Percentiles rank a stretch among this genome's conserved stretches.
phyloP scores from a whole-genome alignment of 2,113 vertebrate genomes.

The Trematocara variabile region DNA sequence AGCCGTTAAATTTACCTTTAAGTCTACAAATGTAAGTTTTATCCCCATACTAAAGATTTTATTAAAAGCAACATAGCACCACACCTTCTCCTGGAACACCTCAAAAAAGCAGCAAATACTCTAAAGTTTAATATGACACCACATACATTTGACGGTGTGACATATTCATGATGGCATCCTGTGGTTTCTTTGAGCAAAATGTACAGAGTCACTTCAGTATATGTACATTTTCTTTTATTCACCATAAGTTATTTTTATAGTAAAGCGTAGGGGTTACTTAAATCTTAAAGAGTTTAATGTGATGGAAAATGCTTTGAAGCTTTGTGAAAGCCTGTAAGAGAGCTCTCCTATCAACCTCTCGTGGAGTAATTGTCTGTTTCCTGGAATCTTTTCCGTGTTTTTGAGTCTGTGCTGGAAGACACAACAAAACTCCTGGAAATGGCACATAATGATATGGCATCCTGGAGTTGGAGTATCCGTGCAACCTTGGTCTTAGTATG shows the following conservation, averaged over 20 bases:
- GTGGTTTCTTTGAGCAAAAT: background rate
- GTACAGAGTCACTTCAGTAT: background rate
- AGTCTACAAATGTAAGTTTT: background rate
- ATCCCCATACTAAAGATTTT: background rate
- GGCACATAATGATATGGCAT: background rate
- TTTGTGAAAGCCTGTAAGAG: background rate
- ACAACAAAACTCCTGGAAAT: background rate
- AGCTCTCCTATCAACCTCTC: background rate
- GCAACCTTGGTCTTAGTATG: background rate
- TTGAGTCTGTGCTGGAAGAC: background rate
- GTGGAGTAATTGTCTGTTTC: background rate
- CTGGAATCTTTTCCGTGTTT: background rate
- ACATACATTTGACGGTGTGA: background rate
- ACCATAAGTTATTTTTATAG: background rate
- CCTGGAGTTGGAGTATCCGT: background rate
- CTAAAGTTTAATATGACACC: background rate
- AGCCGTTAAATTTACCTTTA: background rate
- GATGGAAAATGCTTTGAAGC: background rate
- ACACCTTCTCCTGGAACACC: background rate
- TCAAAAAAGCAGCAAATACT: background rate
- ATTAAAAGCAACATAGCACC: background rate
- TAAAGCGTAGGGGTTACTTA: background rate
- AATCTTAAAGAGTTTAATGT: background rate
- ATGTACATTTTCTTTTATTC: background rate
- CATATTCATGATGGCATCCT: background rate